Evolutionary conservation across 2,888 invertebrate species (phyloP).

Genomic region (Phrixothrix hirtus): DNA sequence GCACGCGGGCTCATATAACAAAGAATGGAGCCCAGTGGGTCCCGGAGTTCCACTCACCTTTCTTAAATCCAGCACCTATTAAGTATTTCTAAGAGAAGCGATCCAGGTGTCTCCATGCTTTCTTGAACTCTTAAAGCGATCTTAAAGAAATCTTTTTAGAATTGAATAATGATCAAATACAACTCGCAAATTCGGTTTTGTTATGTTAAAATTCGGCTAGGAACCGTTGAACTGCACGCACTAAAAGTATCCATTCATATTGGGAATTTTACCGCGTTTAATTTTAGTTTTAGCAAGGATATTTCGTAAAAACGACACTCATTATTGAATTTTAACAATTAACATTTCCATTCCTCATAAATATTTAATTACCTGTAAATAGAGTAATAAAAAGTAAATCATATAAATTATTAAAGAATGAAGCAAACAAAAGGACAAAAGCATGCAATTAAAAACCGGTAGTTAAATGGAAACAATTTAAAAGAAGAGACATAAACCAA

Average conservation of each 20-base stretch:
- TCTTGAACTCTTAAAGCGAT: not conserved
- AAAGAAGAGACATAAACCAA: conserved; percentile 11
- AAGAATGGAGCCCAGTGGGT: conserved; percentile 34
- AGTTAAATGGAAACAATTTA: conserved; percentile 14
- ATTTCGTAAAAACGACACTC: too few relatives aligned
- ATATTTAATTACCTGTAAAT: too few relatives aligned
- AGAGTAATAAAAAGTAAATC: too few relatives aligned
- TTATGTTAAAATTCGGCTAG: not conserved
- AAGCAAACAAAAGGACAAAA: not conserved
- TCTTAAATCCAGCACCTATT: conserved; percentile 35
- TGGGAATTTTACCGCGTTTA: too few relatives aligned
- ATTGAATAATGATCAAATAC: conserved; percentile 1
- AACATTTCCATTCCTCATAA: too few relatives aligned
- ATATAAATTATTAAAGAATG: too few relatives aligned
- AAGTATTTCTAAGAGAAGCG: conserved; percentile 32
- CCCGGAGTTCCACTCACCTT: conserved; percentile 39
- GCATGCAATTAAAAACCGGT: conserved; percentile 1
- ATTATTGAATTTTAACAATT: too few relatives aligned
- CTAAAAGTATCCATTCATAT: too few relatives aligned
- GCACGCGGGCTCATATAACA: conserved; percentile 32
- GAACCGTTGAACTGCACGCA: too few relatives aligned
- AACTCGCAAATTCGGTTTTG: conserved; percentile 2
- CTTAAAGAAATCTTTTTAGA: conserved; percentile 7
- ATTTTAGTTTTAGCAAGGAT: too few relatives aligned
- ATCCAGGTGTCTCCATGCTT: conserved; percentile 30